These are phyloP conservation scores for Nasalis larvatus DNA, from an alignment of 2,113 vertebrate species.

Conservation along the genomic window DNA sequence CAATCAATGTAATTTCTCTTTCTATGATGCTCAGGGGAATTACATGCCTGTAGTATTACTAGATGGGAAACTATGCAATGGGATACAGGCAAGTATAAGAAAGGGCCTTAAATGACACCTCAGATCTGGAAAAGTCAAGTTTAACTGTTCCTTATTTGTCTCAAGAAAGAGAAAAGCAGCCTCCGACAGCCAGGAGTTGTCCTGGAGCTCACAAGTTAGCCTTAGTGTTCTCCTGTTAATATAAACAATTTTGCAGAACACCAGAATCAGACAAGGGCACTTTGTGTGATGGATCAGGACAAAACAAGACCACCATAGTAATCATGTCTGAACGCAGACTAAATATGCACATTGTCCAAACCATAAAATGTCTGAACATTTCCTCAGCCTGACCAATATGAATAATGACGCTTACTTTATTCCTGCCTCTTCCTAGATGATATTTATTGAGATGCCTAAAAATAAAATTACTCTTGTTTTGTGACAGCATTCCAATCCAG, in stretches of 20 bases:
- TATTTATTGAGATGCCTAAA: neutral
- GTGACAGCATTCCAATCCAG: neutral
- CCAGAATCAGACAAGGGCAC: neutral
- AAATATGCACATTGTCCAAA: neutral
- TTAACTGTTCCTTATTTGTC: neutral
- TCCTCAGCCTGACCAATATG: neutral
- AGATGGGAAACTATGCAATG: neutral
- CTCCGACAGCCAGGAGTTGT: neutral
- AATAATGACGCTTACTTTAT: neutral
- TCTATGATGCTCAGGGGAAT: conserved; percentile 10
- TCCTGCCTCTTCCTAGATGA: neutral
- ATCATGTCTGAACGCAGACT: neutral
- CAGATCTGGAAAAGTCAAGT: conserved; percentile 7
- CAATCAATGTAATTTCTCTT: conserved; percentile 56
- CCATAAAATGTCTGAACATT: neutral
- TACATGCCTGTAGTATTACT: neutral
- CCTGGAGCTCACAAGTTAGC: neutral
- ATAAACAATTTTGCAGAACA: neutral
- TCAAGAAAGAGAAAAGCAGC: neutral
- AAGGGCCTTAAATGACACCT: neutral
- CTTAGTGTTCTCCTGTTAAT: neutral
- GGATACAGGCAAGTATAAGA: neutral
- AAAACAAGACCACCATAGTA: neutral
- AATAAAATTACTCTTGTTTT: neutral
- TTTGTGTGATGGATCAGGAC: neutral